Conservation (phyloP, 1,140 invertebrate genomes). For the Polyergus mexicanus region DNA sequence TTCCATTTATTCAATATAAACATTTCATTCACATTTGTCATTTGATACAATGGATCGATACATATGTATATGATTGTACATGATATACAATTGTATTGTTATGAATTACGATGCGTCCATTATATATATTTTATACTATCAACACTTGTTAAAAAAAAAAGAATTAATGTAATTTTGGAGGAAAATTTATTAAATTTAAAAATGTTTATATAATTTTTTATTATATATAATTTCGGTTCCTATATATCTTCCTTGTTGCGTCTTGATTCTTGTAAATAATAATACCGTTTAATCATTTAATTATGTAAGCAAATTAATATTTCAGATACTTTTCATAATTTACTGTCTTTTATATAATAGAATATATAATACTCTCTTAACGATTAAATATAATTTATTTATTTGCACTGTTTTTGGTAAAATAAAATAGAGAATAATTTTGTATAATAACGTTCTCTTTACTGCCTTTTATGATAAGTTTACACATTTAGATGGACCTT, state of each 20-base stretch:
- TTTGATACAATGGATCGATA: not conserved
- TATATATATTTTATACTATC: not conserved
- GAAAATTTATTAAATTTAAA: not conserved
- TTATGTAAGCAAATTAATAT: not conserved
- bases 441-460: slow-evolving; percentile 4
- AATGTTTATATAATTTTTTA: too few relatives aligned
- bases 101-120: not conserved
- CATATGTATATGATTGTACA: not conserved
- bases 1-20: slow-evolving; percentile 36
- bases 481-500: slow-evolving; percentile 11
- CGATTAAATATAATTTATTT: not conserved
- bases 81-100: not conserved
- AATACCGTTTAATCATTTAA: not conserved
- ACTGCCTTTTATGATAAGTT: slow-evolving; percentile 24
- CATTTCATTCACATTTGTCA: slow-evolving; percentile 16
- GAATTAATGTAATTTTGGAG: not conserved
- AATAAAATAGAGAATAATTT: not conserved
- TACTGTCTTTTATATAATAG: not conserved
- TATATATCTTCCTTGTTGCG: not conserved
- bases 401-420: not conserved
- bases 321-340: not conserved
- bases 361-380: not conserved
- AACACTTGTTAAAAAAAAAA: not conserved
- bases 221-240: not conserved
- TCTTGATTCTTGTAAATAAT: slow-evolving; percentile 14